Evolutionary conservation across 2,888 invertebrate genomes (phyloP), one percentile per base, ranked within the genome.

Genomic region (Cantharis lateralis): DNA sequence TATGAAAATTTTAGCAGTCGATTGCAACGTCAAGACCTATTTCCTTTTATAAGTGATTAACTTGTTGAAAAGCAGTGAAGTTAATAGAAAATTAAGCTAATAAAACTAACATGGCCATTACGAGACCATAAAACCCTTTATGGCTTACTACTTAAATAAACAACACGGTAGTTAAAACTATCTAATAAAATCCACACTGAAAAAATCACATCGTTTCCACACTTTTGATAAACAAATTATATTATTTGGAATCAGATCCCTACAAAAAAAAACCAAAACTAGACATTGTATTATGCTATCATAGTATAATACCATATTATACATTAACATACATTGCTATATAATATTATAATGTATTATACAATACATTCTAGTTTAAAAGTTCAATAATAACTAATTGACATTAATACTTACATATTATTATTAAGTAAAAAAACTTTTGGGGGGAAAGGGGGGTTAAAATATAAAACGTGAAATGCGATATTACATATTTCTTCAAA

Each of bases 31-130:
- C 64, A n/a, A 64, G 16, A 63, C 64, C n/a, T 64, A 66, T 66
- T 66, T 66, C 18, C 64, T 5, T 48, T 20, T 66, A 66, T 20
- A 20, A 66, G 18, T 20, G 64, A 66, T 66, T 66, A 66, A 66
- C 64, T 66, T 66, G 64, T 66, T 66, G 64, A 66, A 66, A 66
- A 24, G 64, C 64, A 66, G 24, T 66, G 64, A 66, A 66, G 64
- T 66, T 66, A 66, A 66, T 66, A 66, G 64, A 66, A 66, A 66
- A 66, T 66, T 66, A 66, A 66, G 64, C 64, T 66, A 66, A 66
- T 66, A 66, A 66, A 66, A 15, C 64, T 66, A 66, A 66, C 64
- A 66, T 66, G 24, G 64, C 64, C 24, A 20, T 66, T 66, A 66
- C 64, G 24, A 66, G 64, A 20, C 64, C 24, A 66, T 66, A 66